These are phyloP conservation scores for Conus ventricosus DNA, from an alignment of 1,140 invertebrate genomes.

Conservation along the genomic window DNA sequence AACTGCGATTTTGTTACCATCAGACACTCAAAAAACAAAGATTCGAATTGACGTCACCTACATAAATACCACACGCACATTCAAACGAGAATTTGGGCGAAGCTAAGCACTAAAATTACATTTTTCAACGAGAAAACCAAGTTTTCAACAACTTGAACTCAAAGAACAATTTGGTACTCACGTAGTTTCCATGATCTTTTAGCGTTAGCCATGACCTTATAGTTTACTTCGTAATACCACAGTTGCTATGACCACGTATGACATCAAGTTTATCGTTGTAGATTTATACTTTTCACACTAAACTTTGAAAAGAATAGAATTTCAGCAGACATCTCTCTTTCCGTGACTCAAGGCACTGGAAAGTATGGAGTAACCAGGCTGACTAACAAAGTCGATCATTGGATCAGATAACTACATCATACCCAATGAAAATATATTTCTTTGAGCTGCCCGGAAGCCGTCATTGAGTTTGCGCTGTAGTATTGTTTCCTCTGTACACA, in stretches of 20 bases:
- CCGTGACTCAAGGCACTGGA: constrained; percentile 24
- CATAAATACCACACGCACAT: no score
- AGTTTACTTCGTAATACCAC: not conserved
- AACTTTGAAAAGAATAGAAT: not conserved
- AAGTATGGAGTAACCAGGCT: constrained; percentile 33
- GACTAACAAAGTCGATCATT: constrained; percentile 22
- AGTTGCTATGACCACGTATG: not conserved
- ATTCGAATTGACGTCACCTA: no score
- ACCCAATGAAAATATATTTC: constrained; percentile 9
- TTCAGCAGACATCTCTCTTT: not conserved
- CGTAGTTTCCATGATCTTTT: constrained; percentile 77
- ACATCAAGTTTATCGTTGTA: not conserved
- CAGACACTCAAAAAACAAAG: no score
- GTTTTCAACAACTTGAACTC: not conserved
- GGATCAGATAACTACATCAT: constrained; percentile 6
- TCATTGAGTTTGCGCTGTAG: constrained; percentile 32
- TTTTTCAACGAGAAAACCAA: not conserved
- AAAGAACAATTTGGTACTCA: constrained; percentile 61
- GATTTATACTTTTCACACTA: constrained; percentile 7
- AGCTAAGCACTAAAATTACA: constrained; percentile 12
- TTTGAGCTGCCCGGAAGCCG: constrained; percentile 2
- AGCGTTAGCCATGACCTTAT: constrained; percentile 65
- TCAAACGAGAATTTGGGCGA: no score
- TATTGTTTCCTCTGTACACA: constrained; percentile 50
- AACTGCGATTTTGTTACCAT: no score